Conservation (phyloP, 2,113 vertebrate species). For the Anguilla japonica region DNA sequence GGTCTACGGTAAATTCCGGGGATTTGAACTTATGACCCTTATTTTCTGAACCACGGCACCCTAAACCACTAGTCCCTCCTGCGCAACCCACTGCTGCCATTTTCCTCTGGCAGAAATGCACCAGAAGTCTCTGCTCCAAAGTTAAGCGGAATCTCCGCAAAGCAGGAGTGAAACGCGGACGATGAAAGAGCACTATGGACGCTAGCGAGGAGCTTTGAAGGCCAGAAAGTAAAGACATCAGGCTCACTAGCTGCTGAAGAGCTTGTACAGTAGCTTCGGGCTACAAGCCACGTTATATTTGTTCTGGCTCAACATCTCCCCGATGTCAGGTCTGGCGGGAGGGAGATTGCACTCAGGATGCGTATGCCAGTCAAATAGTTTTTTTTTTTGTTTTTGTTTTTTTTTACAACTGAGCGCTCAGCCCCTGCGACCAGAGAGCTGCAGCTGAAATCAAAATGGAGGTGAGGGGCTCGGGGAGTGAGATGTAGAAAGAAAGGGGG, state of each 20-base stretch:
- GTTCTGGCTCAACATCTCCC: not conserved
- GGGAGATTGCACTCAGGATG: not conserved
- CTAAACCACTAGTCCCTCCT: not conserved
- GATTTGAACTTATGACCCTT: not conserved
- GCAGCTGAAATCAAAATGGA: not conserved
- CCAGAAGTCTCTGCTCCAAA: not conserved
- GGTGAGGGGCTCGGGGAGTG: not conserved
- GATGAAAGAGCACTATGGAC: not conserved
- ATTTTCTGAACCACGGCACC: not conserved
- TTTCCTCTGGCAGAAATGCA: not conserved
- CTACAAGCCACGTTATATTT: not conserved
- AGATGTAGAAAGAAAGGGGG: too few species aligned
- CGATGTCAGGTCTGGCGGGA: not conserved
- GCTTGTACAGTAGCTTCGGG: not conserved
- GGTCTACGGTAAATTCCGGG: not conserved
- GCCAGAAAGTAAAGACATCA: not conserved
- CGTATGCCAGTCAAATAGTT: not conserved
- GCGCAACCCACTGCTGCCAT: not conserved
- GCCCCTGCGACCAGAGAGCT: not conserved
- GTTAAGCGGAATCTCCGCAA: not conserved
- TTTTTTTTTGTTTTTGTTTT: not conserved
- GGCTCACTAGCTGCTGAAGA: not conserved
- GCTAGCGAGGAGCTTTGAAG: not conserved
- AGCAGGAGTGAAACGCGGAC: not conserved
- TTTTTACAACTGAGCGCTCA: not conserved